Conservation (phyloP, 2,888 invertebrate genomes). For the Cryptophagus acutangulus region DNA sequence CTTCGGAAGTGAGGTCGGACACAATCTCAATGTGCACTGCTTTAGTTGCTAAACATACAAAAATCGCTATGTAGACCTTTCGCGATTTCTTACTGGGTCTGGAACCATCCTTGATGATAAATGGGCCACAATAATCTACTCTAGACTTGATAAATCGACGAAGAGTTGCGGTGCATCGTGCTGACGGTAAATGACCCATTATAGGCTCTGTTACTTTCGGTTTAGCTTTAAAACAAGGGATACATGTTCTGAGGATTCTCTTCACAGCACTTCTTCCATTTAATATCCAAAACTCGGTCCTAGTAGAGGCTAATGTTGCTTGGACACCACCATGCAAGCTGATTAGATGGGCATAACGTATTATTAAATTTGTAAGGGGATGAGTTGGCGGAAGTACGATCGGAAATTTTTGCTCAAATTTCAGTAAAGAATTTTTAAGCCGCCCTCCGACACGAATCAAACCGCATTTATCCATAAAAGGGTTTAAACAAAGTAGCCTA, state of each 20-base stretch:
- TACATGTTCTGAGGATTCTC: too few relatives aligned
- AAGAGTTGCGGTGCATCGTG: too few relatives aligned
- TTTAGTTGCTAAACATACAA: constrained; percentile 9
- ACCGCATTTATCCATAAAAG: constrained; percentile 1
- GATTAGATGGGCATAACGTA: not conserved
- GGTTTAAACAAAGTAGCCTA: not conserved
- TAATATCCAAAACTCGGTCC: not conserved
- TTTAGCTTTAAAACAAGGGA: too few relatives aligned
- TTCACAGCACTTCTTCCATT: constrained; percentile 8
- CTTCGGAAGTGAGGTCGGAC: constrained; percentile 19
- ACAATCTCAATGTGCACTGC: constrained; percentile 12
- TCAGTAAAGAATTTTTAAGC: not conserved
- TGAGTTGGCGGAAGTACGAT: not conserved
- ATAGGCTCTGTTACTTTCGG: too few relatives aligned
- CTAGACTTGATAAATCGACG: constrained; percentile 3
- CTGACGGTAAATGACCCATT: too few relatives aligned
- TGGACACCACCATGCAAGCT: not conserved
- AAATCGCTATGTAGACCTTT: constrained; percentile 10
- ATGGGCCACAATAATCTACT: constrained; percentile 6
- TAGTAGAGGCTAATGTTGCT: not conserved
- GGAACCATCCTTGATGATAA: not conserved
- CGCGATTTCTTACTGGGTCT: not conserved
- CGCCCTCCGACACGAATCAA: not conserved
- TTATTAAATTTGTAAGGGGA: not conserved
- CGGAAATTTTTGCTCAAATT: not conserved